Evolutionary conservation across 2,113 vertebrate genomes (phyloP).

Genomic region (Talpa occidentalis): DNA sequence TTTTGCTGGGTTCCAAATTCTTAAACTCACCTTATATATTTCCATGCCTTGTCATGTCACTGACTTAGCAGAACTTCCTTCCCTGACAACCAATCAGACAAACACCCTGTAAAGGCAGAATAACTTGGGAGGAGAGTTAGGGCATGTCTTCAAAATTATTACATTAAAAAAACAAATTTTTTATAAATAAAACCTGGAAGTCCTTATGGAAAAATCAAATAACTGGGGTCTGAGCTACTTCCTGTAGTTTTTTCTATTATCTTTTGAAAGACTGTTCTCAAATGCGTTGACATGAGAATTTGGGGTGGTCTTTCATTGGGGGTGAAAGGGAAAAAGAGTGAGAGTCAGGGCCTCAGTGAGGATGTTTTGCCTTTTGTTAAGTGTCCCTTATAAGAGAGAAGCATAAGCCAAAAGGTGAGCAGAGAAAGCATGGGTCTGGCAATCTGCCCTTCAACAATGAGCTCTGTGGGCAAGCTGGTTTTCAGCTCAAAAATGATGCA

Average conservation of each 20-base stretch:
- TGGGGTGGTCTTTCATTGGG: neutral
- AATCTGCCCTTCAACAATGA: neutral
- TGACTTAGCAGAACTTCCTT: neutral
- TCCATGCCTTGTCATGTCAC: neutral
- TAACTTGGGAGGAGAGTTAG: neutral
- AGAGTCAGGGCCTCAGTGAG: constrained; percentile 21
- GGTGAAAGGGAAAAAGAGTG: neutral
- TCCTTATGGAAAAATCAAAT: neutral
- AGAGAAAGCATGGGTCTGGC: constrained; percentile 4
- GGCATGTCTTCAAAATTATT: constrained; percentile 2
- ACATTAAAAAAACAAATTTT: neutral
- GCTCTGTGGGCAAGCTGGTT: constrained; percentile 36
- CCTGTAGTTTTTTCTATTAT: neutral
- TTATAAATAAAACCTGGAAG: neutral
- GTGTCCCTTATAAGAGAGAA: constrained; percentile 1
- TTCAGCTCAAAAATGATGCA: neutral
- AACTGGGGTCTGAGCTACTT: neutral
- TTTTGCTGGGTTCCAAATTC: neutral
- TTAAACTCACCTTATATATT: neutral
- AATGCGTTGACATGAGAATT: neutral
- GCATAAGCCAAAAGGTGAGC: neutral
- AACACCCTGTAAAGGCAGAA: neutral
- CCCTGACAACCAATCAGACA: neutral
- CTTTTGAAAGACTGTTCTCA: constrained; percentile 26
- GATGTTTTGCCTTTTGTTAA: neutral